Conservation (phyloP, 2,797 vertebrate species). For the Anisognathus igniventris region DNA sequence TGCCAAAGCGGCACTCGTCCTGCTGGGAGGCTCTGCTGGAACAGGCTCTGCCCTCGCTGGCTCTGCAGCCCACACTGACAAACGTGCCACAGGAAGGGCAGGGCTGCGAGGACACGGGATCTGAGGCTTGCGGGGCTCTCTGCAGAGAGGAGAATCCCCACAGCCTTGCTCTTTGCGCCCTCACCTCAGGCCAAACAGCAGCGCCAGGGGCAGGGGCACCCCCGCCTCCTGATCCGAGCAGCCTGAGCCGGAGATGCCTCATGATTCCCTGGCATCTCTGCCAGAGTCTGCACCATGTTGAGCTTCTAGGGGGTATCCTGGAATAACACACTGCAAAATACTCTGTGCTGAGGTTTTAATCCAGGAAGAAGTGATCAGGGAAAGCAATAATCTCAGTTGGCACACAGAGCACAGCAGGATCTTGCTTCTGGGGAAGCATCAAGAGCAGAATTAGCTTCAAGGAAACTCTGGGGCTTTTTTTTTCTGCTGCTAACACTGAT, state of each 20-base stretch:
- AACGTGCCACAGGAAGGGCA: neutral
- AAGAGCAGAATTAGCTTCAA: conserved; percentile 40
- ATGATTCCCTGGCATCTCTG: neutral
- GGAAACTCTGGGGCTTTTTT: conserved; percentile 5
- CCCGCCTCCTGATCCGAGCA: neutral
- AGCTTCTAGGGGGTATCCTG: neutral
- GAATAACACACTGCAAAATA: neutral
- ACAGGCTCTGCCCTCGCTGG: conserved; percentile 9
- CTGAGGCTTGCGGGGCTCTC: neutral
- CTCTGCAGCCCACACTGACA: neutral
- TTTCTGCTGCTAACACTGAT: conserved; percentile 12
- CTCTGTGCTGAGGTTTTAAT: conserved; percentile 43
- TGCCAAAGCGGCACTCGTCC: conserved; percentile 31
- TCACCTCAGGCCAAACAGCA: neutral
- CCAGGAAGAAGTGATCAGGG: conserved; percentile 50
- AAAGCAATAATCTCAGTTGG: conserved; percentile 58
- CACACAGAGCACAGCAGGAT: conserved; percentile 32
- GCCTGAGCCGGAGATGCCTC: neutral
- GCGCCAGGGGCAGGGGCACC: neutral
- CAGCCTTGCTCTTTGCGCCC: neutral
- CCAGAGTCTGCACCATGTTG: neutral
- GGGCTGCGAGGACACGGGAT: neutral
- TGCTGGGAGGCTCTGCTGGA: conserved; percentile 18
- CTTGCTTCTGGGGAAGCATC: conserved; percentile 39
- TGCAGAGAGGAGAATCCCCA: neutral